Percentiles rank a stretch among this genome's conserved stretches.
Conservation (phyloP, 1,140 invertebrate genomes). For the Chionoecetes opilio region DNA sequence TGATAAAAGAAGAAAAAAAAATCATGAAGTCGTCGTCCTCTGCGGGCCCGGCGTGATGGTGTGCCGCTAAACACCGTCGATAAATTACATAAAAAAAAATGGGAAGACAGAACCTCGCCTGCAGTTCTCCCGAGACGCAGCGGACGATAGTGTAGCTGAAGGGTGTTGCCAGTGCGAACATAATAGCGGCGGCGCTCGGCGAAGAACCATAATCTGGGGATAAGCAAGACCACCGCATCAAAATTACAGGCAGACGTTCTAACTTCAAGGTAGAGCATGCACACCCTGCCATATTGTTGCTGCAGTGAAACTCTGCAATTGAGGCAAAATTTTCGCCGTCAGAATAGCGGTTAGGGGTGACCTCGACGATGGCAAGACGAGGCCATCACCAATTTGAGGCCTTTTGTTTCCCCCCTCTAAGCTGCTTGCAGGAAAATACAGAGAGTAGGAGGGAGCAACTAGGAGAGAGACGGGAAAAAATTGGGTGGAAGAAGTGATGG, state of each 20-base stretch:
- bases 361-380: neutral
- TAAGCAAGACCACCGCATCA: conserved; percentile 6
- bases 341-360: neutral
- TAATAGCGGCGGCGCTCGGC: neutral
- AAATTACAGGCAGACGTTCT: neutral
- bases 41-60: neutral
- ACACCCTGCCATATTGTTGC: neutral
- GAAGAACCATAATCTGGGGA: neutral
- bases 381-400: conserved; percentile 16
- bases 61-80: neutral
- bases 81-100: neutral
- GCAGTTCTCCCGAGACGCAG: neutral
- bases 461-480: too few species aligned
- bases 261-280: neutral
- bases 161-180: neutral
- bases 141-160: neutral
- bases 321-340: conserved; percentile 12
- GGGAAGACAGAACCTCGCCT: neutral
- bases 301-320: neutral
- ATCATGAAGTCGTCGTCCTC: conserved; percentile 16
- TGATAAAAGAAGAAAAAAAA: neutral
- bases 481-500: too few species aligned
- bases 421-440: neutral
- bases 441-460: too few species aligned
- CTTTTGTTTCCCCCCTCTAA: neutral